Conservation (phyloP, 2,888 invertebrate species). For the Rotaria magnacalcarata region DNA sequence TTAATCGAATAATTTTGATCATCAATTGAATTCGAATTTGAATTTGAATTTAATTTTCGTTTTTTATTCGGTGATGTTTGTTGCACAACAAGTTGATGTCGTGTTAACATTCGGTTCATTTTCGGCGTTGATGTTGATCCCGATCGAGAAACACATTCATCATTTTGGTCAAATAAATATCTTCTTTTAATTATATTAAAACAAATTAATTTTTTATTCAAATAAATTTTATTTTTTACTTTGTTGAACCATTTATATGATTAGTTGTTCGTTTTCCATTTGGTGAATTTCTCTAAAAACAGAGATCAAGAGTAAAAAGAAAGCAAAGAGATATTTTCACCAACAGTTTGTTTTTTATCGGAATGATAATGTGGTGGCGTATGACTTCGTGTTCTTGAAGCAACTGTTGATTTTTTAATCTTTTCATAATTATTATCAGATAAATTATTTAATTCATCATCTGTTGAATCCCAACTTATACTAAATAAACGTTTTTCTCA, state of each 20-base stretch:
- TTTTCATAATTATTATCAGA: not conserved
- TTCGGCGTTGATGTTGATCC: not conserved
- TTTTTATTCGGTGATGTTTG: not conserved
- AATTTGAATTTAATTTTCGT: not conserved
- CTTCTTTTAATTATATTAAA: not conserved
- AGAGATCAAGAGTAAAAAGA: not conserved
- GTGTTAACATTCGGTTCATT: conserved; percentile 2
- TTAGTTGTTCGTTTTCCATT: not conserved
- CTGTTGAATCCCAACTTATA: conserved; percentile 10
- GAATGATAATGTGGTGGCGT: not conserved
- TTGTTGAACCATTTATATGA: not conserved
- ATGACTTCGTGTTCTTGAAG: conserved; percentile 14
- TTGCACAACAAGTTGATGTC: conserved; percentile 15
- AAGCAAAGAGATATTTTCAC: not conserved
- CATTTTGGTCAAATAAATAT: not conserved
- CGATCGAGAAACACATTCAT: not conserved
- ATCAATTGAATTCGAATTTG: not conserved
- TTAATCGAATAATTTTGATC: not conserved
- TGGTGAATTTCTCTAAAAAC: not conserved
- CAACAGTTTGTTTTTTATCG: not conserved
- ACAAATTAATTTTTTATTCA: not conserved
- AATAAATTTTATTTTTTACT: not conserved
- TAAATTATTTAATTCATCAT: not conserved
- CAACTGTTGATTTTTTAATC: not conserved
- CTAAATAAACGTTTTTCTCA: not conserved